phyloP scores from a whole-genome alignment of 64 coral and sea anemone genomes.

The Montipora foliosa region DNA sequence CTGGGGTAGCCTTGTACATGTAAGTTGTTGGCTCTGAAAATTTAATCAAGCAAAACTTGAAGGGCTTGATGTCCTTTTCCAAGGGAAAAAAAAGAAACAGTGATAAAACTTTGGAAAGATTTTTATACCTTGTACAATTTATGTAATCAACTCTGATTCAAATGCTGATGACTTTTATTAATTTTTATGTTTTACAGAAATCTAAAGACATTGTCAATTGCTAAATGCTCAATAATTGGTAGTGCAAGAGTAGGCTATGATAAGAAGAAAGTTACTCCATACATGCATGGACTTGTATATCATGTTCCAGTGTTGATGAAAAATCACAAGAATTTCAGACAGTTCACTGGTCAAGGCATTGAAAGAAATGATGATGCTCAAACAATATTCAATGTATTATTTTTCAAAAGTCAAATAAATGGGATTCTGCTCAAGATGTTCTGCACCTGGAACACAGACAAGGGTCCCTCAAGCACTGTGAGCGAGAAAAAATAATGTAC shows the following conservation, averaged over 20 bases:
- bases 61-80: background rate
- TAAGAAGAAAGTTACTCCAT: conserved; percentile 53
- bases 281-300: conserved; percentile 55
- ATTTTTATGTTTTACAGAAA: background rate
- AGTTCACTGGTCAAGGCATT: conserved; percentile 71
- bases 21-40: too few relatives aligned
- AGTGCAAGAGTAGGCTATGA: conserved; percentile 50
- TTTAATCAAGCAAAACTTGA: conserved; percentile 57
- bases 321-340: conserved; percentile 40
- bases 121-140: too few relatives aligned
- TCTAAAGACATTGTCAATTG: conserved; percentile 48
- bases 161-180: too few relatives aligned
- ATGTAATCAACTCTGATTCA: too few relatives aligned
- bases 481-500: too few relatives aligned
- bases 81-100: too few relatives aligned
- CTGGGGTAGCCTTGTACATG: conserved; percentile 41
- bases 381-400: background rate
- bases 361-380: conserved; percentile 60
- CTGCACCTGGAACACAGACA: too few relatives aligned
- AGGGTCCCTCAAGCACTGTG: too few relatives aligned
- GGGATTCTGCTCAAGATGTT: too few relatives aligned
- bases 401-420: too few relatives aligned
- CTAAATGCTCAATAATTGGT: conserved; percentile 49
- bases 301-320: too few relatives aligned
- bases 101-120: too few relatives aligned